These are phyloP conservation scores for Cheilosia vulpina DNA, from an alignment of 2,888 invertebrate genomes.

Conservation along the genomic window DNA sequence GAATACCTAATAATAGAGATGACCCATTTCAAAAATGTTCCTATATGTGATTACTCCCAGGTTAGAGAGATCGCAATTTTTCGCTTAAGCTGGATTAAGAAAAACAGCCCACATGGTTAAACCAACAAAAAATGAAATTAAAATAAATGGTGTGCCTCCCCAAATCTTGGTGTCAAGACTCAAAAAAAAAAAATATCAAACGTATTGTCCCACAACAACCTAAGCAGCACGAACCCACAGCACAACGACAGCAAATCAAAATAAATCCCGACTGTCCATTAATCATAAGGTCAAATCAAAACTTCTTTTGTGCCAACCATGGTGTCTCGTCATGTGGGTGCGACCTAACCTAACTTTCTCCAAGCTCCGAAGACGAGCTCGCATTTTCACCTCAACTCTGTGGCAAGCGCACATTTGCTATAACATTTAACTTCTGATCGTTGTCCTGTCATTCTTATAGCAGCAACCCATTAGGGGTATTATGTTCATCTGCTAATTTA, in stretches of 20 bases:
- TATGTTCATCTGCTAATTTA: conserved; percentile 33
- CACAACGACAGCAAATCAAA: background rate
- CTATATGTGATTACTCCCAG: no score
- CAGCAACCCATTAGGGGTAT: conserved; percentile 7
- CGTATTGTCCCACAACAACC: no score
- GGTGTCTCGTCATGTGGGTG: conserved; percentile 17
- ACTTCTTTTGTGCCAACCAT: background rate
- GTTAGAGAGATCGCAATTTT: no score
- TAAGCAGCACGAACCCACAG: no score
- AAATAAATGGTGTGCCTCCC: no score
- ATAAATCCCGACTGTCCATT: background rate
- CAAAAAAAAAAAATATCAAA: no score
- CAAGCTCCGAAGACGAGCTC: background rate
- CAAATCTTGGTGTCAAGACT: no score
- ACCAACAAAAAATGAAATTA: no score
- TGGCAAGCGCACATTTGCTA: conserved; percentile 13
- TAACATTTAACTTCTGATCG: conserved; percentile 21
- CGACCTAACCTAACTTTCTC: conserved; percentile 42
- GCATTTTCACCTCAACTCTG: background rate
- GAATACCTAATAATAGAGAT: no score
- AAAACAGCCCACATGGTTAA: no score
- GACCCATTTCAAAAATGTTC: no score
- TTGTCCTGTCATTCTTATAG: conserved; percentile 31
- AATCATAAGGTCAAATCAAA: conserved; percentile 1
- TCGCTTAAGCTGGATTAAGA: no score